These are phyloP conservation scores for Excalfactoria chinensis DNA, from an alignment of 2,113 vertebrate species.

Conservation along the genomic window DNA sequence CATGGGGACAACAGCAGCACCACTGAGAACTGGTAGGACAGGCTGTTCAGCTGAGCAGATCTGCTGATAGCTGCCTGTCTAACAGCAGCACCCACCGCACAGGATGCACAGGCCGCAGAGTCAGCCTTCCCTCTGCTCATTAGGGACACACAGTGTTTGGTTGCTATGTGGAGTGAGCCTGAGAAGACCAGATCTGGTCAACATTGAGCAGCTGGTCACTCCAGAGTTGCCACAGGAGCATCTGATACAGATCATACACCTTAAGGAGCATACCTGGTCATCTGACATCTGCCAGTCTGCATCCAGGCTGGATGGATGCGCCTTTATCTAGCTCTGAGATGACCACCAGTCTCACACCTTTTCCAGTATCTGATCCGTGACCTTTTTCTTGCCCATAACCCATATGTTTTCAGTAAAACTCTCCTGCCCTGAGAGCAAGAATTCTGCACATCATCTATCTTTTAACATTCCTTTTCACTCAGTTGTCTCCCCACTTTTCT, in stretches of 20 bases:
- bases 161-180: background rate
- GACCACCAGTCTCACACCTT: background rate
- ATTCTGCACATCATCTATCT: background rate
- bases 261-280: background rate
- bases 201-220: background rate
- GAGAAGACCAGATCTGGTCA: background rate
- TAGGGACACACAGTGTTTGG: background rate
- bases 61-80: background rate
- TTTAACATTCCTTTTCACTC: slow-evolving; percentile 16
- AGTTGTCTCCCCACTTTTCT: background rate
- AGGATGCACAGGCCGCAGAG: background rate
- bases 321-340: background rate
- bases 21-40: background rate
- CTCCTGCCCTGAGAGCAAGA: background rate
- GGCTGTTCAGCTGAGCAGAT: background rate
- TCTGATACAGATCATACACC: background rate
- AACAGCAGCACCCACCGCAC: background rate
- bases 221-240: background rate
- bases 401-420: background rate
- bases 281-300: background rate
- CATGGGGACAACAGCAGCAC: fast-evolving
- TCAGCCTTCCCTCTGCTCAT: fast-evolving
- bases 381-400: background rate
- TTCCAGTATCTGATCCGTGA: background rate
- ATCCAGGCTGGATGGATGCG: fast-evolving